Base-by-base conservation (phyloP, 2,113 vertebrate genomes). In the Cottus gobio region DNA sequence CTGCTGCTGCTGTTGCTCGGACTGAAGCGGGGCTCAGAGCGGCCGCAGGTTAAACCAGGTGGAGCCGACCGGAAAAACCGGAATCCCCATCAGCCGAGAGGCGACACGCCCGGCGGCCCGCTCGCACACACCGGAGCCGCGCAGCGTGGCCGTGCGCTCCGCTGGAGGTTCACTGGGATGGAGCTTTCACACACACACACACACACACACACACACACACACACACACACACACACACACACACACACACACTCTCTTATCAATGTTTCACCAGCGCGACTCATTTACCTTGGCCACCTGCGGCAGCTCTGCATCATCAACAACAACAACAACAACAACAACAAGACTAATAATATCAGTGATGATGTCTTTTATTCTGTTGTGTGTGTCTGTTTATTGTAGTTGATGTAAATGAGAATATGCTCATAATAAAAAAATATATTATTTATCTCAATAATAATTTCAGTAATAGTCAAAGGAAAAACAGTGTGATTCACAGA, bases 1-100 rank as follows among this genome's bases (percentile, higher is more conserved):
- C 15, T 71, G 56, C 75, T 67, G 63, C 37, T 63, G 56, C 28
- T 30, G 28, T 15, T 30, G 60, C 37, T 73, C 58, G 16, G 7
- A 71, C 83, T 90, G 75, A 79, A 4, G 30, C 22, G 12, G 3
- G 50, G 24, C 30, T 75, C 77, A 15, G 6, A n/a, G 34, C 24
- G 20, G 56, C 78, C 0, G 13, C 16, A 0, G 2, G 42, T 83
- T 39, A 74, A 82, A 78, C n/a, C 71, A 20, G 62, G 36, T 79
- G 34, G 36, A 74, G 52, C 28, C 22, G 44, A 80, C 78, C 0
- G 54, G 86, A 82, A 22, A 74, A 85, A 84, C 76, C 52, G 66
- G 86, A 85, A 82, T 78, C 61, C 22, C 65, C 72, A 75, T 75
- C 71, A 57, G 71, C 37, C 6, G 30, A 48, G 15, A 11, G n/a